A percentile compares a stretch with the other conserved stretches of the same genome.
These are phyloP conservation scores for Chloropsis cyanopogon DNA, from an alignment of 2,113 vertebrate genomes.

Conservation along the genomic window DNA sequence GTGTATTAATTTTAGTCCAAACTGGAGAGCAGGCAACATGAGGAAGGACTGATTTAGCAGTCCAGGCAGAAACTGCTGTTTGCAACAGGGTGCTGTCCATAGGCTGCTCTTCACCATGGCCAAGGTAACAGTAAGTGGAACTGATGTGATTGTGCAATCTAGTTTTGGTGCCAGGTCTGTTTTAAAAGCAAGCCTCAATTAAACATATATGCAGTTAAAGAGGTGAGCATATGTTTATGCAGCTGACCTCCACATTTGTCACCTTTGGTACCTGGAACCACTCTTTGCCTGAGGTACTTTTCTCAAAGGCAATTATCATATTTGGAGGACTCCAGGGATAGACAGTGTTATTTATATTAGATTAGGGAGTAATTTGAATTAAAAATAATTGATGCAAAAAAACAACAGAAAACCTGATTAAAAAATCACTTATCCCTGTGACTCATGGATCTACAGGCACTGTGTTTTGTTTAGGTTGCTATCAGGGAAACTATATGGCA, in stretches of 20 bases:
- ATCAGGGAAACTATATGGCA: background rate
- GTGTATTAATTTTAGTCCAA: background rate
- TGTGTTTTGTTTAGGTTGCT: background rate
- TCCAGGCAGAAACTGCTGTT: background rate
- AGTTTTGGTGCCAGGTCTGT: background rate
- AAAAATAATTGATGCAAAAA: constrained; percentile 9
- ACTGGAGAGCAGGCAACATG: background rate
- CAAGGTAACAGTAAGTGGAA: background rate
- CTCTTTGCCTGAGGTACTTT: background rate
- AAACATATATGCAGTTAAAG: background rate
- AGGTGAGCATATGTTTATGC: background rate
- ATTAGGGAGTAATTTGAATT: constrained; percentile 1
- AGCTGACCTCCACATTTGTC: background rate
- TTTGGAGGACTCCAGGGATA: background rate
- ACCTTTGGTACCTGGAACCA: background rate
- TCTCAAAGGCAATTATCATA: background rate
- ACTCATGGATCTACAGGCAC: background rate
- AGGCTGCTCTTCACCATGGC: background rate
- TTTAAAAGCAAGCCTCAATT: background rate
- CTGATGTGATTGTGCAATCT: background rate
- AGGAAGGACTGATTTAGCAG: background rate
- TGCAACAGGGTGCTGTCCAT: background rate
- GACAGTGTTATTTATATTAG: background rate
- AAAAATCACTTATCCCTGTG: background rate
- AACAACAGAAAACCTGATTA: background rate